A percentile compares a stretch with the other conserved stretches of the same genome.
Evolutionary conservation across 2,113 vertebrate genomes (phyloP).

Genomic region (Otolemur garnettii): DNA sequence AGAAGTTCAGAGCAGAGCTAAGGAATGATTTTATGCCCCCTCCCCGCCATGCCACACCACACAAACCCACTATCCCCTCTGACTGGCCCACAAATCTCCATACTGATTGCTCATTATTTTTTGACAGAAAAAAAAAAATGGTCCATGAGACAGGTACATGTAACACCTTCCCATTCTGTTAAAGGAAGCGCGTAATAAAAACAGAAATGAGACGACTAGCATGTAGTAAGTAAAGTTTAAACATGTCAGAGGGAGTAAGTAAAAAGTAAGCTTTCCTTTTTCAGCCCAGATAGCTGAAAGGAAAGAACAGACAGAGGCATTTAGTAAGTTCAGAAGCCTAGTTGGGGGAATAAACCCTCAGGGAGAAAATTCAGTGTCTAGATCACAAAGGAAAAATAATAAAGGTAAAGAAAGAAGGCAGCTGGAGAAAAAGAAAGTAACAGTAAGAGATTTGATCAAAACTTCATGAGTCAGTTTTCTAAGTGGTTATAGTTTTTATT

Average conservation of each 20-base stretch:
- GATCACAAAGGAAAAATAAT: not conserved
- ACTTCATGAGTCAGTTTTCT: not conserved
- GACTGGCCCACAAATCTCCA: not conserved
- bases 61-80: not conserved
- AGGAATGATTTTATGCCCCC: not conserved
- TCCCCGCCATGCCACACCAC: not conserved
- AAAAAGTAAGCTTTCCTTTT: conserved; percentile 14
- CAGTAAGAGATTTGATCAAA: not conserved
- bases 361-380: not conserved
- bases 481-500: not conserved
- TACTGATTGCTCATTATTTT: not conserved
- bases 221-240: conserved; percentile 12
- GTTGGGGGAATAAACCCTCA: not conserved
- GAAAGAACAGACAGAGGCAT: not conserved
- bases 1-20: not conserved
- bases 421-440: not conserved
- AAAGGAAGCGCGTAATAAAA: conserved; percentile 53
- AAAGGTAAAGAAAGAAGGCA: not conserved
- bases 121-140: conserved; percentile 25
- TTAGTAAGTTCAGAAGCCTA: not conserved
- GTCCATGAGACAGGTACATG: not conserved
- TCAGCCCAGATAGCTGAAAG: conserved; percentile 19
- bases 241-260: not conserved
- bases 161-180: conserved; percentile 7
- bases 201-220: conserved; percentile 44